Conservation (phyloP, 2,797 vertebrate species). For the Spizella passerina region DNA sequence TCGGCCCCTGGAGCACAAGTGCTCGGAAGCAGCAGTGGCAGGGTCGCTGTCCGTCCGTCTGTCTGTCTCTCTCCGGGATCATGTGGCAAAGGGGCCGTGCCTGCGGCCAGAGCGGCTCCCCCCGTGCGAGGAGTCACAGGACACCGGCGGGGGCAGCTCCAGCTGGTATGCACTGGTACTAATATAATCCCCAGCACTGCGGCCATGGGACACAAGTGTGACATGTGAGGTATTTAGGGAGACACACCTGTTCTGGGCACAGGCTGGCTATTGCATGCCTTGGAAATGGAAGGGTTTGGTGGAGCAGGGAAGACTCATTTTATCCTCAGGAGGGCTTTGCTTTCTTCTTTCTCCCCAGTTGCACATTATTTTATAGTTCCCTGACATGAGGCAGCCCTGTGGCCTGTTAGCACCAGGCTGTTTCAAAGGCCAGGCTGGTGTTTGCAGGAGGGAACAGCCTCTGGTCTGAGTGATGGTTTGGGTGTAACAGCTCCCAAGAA, state of each 20-base stretch:
- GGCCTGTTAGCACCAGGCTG: not conserved
- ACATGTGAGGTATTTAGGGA: constrained; percentile 65
- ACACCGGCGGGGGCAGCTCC: constrained; percentile 38
- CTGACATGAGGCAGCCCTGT: not conserved
- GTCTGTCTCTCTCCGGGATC: not conserved
- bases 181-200: constrained; percentile 57
- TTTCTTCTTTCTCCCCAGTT: not conserved
- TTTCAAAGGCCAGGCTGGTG: not conserved
- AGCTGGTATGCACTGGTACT: constrained; percentile 54
- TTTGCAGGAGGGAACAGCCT: constrained; percentile 11
- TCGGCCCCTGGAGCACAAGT: not conserved
- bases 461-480: constrained; percentile 44
- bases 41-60: not conserved
- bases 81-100: constrained; percentile 16
- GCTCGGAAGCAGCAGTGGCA: not conserved
- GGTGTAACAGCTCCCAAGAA: constrained; percentile 57
- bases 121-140: constrained; percentile 41
- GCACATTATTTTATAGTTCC: not conserved
- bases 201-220: constrained; percentile 57
- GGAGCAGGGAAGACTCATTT: not conserved
- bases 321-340: not conserved
- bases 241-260: constrained; percentile 69
- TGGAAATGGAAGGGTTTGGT: not conserved
- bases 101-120: not conserved
- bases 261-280: not conserved